Base-by-base conservation (phyloP, 23 tunicate species). In the Phallusia fumigata region DNA sequence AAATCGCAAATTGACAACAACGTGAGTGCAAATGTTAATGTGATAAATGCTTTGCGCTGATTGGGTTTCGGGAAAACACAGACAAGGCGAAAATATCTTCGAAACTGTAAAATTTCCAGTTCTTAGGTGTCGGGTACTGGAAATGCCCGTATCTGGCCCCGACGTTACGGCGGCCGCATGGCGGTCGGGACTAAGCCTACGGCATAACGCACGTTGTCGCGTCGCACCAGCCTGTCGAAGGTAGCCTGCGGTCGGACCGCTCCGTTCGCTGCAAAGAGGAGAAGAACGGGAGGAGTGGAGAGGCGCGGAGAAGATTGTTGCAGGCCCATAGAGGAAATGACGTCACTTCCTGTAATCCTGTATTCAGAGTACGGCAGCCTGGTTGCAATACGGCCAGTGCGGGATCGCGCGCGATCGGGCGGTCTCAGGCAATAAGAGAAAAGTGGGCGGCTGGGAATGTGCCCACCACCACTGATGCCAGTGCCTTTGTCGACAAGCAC, bases 321-420 rank as follows among this genome's bases (percentile, higher is more conserved):
- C 85, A 65, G 44, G 85, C 91, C 77, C 81, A 86, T 91, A 86
- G 86, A 83, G 97, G 97, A 92, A 79, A 65, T 92, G 97, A 92
- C 83, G 91, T 86, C 86, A 79, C 65, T 79, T 92, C 97, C 97
- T 83, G 91, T 80, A 87, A 35, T 47, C 33, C 81, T 36, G 81
- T 52, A 79, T 74, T 33, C 77, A 58, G 69, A 58, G 69, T 35
- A 26, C 86, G 86, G 76, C 79, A 58, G 73, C 12, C 79, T 16
- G 44, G 79, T 75, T 32, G 32, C 52, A 12, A 18, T 75, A 75
- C 32, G 35, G 26, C 26, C 69, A 24, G 69, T 24, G 28, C 69
- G 69, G 69, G 69, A 21, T 22, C 69, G 69, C 28, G 69, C 69
- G 69, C 69, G 69, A 58, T 5, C 69, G 69, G 5, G 69, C 28